Percentiles rank a stretch among this genome's conserved stretches.
These are phyloP conservation scores for Temnothorax nylanderi DNA, from an alignment of 1,140 invertebrate species.

Conservation along the genomic window DNA sequence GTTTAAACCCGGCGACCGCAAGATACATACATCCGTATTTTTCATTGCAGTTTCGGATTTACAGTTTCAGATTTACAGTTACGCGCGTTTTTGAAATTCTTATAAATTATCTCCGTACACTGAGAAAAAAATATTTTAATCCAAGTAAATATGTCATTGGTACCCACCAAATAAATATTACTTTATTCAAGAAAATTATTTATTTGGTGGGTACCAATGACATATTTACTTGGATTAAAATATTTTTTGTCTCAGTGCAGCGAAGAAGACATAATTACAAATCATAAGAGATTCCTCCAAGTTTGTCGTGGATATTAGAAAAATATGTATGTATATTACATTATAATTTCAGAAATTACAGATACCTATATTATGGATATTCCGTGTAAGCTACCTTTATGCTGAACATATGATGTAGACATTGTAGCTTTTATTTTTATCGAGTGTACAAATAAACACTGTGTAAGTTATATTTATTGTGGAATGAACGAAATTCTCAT, in stretches of 20 bases:
- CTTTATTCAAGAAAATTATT: too few relatives aligned
- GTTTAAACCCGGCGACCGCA: not conserved
- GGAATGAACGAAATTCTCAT: not conserved
- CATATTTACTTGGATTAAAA: too few relatives aligned
- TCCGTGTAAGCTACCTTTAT: not conserved
- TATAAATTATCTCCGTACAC: too few relatives aligned
- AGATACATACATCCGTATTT: not conserved
- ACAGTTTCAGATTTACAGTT: not conserved
- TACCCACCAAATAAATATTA: too few relatives aligned
- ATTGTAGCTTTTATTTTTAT: not conserved
- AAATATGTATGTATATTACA: not conserved
- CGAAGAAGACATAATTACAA: not conserved
- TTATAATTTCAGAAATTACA: not conserved
- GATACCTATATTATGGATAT: not conserved
- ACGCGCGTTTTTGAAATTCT: too few relatives aligned
- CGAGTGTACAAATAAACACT: not conserved
- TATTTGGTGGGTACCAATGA: too few relatives aligned
- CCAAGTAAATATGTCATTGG: too few relatives aligned
- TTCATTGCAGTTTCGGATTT: not conserved
- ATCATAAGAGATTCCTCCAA: not conserved
- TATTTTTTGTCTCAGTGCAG: too few relatives aligned
- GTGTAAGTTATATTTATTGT: conserved; percentile 1
- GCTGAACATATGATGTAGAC: not conserved
- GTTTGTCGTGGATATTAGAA: not conserved
- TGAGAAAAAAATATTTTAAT: too few relatives aligned